Base-by-base conservation (phyloP, 1,140 invertebrate genomes). In the Contarinia nasturtii region DNA sequence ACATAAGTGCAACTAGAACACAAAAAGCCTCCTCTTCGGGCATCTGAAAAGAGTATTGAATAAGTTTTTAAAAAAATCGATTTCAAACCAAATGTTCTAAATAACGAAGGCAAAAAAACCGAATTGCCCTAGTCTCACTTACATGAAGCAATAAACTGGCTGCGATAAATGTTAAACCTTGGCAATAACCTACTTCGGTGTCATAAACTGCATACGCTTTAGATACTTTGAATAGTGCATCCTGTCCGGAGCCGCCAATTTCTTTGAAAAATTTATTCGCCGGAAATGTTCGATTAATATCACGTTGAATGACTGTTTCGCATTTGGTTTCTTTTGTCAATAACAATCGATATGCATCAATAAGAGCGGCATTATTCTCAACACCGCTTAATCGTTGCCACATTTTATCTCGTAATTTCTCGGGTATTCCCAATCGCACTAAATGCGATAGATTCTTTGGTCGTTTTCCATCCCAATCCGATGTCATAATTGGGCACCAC, bases 11-110 rank as follows among this genome's bases (percentile, higher is more conserved):
- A 1, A 97, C 88, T 37, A 99, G 64, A 5, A 98, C 81, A 65
- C 88, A 92, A 66, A 99, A 99, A 1, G 94, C 91, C 73, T 98
- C 92, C 63, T 99, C 95, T 70, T 99, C 95, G 1, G 94, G 94
- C 92, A 98, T 98, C 89, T 98, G 59, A 7, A 67, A 66, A 52
- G 12, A 41, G 15, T 7, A 33, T 12, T 18, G 22, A 20, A 33
- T 10, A 38, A 27, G 7, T 14, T 33, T 46, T 2, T 12, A 38
- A 22, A 1, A 12, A 20, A 3, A 15, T 20, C 3, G 15, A 20
- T 19, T 19, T 8, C 18, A 44, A n/a, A 3, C n/a, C 38, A 17
- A 4, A 36, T 36, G n/a, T 36, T n/a, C 34, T 10, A n/a, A 40
- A 17, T 15, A 19, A 40, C 7, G 15, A 18, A 48, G 33, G 38